A percentile compares a stretch with the other conserved stretches of the same genome.
These are phyloP conservation scores for Columba livia DNA, from an alignment of 2,113 vertebrate genomes.

Conservation along the genomic window DNA sequence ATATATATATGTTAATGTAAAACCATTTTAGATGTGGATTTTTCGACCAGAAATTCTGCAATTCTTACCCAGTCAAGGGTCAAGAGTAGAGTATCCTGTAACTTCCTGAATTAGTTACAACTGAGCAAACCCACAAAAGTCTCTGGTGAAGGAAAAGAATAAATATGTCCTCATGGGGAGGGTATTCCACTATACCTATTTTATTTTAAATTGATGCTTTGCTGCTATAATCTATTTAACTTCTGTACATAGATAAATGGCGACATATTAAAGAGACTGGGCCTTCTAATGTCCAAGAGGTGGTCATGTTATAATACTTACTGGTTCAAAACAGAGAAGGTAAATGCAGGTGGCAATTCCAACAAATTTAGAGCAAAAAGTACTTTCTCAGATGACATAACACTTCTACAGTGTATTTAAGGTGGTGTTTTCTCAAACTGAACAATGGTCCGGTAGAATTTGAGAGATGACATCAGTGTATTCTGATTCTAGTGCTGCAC, in stretches of 20 bases:
- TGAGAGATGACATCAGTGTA: not conserved
- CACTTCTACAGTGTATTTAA: not conserved
- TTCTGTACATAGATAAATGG: not conserved
- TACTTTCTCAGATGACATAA: not conserved
- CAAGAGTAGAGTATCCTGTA: not conserved
- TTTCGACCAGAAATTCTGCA: not conserved
- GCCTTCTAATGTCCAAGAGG: not conserved
- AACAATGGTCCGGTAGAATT: accelerated
- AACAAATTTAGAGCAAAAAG: not conserved
- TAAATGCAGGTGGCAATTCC: not conserved
- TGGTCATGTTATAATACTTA: not conserved
- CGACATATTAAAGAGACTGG: not conserved
- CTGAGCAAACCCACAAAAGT: not conserved
- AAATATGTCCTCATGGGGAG: not conserved
- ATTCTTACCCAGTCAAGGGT: not conserved
- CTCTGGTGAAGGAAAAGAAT: not conserved
- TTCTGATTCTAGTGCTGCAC: not conserved
- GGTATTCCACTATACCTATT: not conserved
- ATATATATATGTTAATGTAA: not conserved
- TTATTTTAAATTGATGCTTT: not conserved
- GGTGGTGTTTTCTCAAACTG: not conserved
- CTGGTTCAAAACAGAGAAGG: not conserved
- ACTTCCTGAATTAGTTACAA: not conserved
- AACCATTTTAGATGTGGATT: not conserved
- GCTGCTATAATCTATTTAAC: not conserved